Evolutionary conservation across 2,888 invertebrate genomes (phyloP).

Genomic region (Coenonympha arcania): DNA sequence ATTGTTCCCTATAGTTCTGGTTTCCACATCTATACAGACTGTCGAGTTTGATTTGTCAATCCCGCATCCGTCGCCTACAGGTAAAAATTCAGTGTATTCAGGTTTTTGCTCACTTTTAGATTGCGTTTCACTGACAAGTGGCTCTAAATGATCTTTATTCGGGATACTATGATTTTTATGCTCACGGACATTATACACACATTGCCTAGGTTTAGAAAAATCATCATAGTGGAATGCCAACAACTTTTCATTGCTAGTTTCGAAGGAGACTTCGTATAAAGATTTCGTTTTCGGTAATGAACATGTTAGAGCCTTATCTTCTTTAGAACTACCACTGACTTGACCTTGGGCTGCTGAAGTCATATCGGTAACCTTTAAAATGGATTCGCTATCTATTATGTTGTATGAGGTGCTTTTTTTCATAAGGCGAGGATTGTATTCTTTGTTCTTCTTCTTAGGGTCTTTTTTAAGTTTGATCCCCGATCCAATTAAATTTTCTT

Average conservation of each 20-base stretch:
- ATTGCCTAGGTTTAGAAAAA: conserved; percentile 16
- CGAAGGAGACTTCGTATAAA: conserved; percentile 36
- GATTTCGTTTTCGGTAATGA: conserved; percentile 41
- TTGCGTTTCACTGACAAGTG: neutral
- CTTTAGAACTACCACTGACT: conserved; percentile 19
- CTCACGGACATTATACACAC: conserved; percentile 4
- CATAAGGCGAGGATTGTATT: conserved; percentile 36
- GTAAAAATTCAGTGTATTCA: conserved; percentile 14
- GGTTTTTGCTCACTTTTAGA: neutral
- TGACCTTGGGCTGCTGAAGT: conserved; percentile 40
- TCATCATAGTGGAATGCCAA: conserved; percentile 43
- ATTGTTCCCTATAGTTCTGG: conserved; percentile 18
- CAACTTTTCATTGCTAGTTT: conserved; percentile 34
- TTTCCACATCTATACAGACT: conserved; percentile 27
- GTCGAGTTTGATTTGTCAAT: conserved; percentile 24
- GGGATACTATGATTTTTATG: neutral
- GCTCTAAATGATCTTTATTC: conserved; percentile 2
- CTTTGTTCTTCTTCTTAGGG: conserved; percentile 36
- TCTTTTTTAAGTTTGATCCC: conserved; percentile 43
- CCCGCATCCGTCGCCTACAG: conserved; percentile 12
- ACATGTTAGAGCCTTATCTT: conserved; percentile 32
- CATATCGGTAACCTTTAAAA: conserved; percentile 61
- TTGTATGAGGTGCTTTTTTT: conserved; percentile 54
- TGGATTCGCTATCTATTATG: conserved; percentile 57
- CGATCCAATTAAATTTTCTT: conserved; percentile 31